These are phyloP conservation scores for Calyptommatus sinebrachiatus DNA, from an alignment of 2,113 vertebrate species.

Conservation along the genomic window DNA sequence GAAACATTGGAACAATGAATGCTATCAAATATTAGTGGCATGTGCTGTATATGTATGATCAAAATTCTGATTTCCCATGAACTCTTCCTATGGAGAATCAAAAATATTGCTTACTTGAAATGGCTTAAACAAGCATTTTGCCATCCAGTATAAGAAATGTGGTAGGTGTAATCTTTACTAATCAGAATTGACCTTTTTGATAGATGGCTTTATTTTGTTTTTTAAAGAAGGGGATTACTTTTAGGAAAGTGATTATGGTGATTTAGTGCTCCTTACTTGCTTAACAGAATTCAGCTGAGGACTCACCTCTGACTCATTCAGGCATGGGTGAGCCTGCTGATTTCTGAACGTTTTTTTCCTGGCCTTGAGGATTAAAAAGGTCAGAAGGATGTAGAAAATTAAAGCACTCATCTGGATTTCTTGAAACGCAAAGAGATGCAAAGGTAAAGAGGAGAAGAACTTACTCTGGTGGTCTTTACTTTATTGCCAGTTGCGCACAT, in stretches of 20 bases:
- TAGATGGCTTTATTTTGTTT: background rate
- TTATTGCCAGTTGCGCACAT: slow-evolving; percentile 98
- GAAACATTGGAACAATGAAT: background rate
- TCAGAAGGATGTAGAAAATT: background rate
- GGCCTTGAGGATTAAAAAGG: background rate
- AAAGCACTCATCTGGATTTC: background rate
- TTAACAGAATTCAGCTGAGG: background rate
- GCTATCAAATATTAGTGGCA: background rate
- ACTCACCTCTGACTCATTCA: background rate
- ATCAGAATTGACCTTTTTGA: background rate
- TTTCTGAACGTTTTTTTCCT: background rate
- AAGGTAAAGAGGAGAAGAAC: slow-evolving; percentile 48
- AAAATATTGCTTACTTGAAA: background rate
- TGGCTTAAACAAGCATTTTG: background rate
- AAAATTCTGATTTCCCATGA: background rate
- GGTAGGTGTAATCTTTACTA: background rate
- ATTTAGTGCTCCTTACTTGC: background rate
- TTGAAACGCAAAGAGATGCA: background rate
- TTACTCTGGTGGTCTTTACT: slow-evolving; percentile 98
- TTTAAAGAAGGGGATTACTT: background rate
- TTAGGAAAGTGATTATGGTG: background rate
- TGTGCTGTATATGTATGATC: too few relatives aligned
- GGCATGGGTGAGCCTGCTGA: background rate
- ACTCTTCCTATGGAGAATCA: background rate
- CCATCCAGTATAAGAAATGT: background rate